Conservation (phyloP, 2,113 vertebrate species). For the Machaerirhynchus nigripectus region DNA sequence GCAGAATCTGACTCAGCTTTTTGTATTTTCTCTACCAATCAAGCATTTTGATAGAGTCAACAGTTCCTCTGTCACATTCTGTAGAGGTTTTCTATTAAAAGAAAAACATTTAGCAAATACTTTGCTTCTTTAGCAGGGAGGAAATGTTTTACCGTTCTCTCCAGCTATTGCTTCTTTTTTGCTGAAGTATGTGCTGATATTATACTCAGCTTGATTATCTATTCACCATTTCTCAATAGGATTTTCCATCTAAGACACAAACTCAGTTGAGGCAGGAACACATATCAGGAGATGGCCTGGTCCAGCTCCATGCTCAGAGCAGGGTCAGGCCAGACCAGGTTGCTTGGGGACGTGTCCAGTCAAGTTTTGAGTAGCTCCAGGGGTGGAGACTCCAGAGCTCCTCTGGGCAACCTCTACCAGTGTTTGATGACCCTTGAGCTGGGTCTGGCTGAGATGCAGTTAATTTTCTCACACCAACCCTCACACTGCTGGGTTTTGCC, state of each 20-base stretch:
- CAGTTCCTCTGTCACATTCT: not conserved
- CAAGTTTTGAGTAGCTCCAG: not conserved
- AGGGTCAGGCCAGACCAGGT: not conserved
- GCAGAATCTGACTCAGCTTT: not conserved
- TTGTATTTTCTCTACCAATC: not conserved
- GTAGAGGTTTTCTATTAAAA: slow-evolving; percentile 5
- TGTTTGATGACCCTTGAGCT: not conserved
- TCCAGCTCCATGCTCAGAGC: not conserved
- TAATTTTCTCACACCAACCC: not conserved
- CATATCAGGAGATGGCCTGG: not conserved
- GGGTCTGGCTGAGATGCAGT: not conserved
- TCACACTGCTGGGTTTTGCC: not conserved
- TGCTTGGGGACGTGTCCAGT: fast-evolving
- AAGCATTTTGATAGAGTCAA: not conserved
- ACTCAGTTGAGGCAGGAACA: not conserved
- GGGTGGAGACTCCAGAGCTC: not conserved
- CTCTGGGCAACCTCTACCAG: not conserved
- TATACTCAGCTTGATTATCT: not conserved
- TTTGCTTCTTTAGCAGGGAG: not conserved
- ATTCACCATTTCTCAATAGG: not conserved
- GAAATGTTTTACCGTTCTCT: not conserved
- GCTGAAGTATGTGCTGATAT: not conserved
- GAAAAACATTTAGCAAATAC: not conserved
- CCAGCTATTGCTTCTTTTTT: not conserved
- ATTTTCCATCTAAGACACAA: not conserved